Evolutionary conservation across 2,113 vertebrate species (phyloP).

Genomic region (Hippolais icterina): DNA sequence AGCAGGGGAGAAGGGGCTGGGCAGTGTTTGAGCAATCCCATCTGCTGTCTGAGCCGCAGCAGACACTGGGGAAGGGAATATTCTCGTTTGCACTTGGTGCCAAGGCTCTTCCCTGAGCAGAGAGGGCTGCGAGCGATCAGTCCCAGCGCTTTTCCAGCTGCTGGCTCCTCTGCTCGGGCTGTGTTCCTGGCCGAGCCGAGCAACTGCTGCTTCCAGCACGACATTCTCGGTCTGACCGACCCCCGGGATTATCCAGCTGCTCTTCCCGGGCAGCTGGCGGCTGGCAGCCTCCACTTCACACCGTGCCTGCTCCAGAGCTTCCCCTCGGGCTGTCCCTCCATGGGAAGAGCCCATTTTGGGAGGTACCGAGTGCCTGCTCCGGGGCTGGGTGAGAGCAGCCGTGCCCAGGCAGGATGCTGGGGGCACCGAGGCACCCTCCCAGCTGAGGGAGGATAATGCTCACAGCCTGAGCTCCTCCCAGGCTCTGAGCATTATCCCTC

Average conservation of each 20-base stretch:
- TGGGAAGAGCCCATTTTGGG: background rate
- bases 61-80: constrained; percentile 43
- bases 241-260: background rate
- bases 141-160: constrained; percentile 41
- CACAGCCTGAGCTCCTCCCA: background rate
- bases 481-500: background rate
- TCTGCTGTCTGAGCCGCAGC: constrained; percentile 58
- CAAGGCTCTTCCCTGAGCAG: background rate
- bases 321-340: rapidly evolving
- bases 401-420: background rate
- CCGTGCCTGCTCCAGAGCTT: background rate
- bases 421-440: background rate
- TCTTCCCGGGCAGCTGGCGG: background rate
- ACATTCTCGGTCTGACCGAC: background rate
- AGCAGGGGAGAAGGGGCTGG: background rate
- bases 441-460: too few relatives aligned
- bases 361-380: background rate
- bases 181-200: background rate
- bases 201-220: background rate
- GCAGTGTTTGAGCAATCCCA: constrained; percentile 52
- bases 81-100: constrained; percentile 19
- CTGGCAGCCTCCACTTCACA: background rate
- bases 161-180: background rate
- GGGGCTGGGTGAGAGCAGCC: background rate
- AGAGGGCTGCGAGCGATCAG: background rate